A percentile compares a stretch with the other conserved stretches of the same genome.
Evolutionary conservation across 2,888 invertebrate species (phyloP).

Genomic region (Antheraea assamensis): DNA sequence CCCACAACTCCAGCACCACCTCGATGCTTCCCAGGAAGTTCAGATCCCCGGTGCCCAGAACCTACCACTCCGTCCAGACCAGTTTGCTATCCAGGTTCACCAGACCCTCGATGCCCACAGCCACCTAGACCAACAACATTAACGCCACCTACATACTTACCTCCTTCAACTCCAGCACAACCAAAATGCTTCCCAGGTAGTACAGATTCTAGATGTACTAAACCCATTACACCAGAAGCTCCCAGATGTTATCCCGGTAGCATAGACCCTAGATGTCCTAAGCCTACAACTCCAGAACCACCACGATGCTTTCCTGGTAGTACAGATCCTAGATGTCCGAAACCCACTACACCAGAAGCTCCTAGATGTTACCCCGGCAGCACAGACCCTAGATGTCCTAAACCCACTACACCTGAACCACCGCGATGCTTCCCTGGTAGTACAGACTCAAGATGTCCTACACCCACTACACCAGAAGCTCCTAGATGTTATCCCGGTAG

Average conservation of each 20-base stretch:
- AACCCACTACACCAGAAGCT: conserved; percentile 39
- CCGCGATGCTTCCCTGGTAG: conserved; percentile 54
- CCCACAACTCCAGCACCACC: conserved; percentile 33
- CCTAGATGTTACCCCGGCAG: conserved; percentile 52
- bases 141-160: conserved; percentile 47
- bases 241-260: conserved; percentile 52
- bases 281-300: conserved; percentile 44
- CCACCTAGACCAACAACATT: conserved; percentile 44
- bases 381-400: conserved; percentile 45
- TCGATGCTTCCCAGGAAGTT: conserved; percentile 35
- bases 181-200: conserved; percentile 45
- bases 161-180: conserved; percentile 39
- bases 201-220: conserved; percentile 51
- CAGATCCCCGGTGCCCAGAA: conserved; percentile 45
- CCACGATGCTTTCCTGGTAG: conserved; percentile 45
- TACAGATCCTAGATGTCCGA: conserved; percentile 51
- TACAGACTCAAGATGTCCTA: conserved; percentile 37
- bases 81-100: conserved; percentile 32
- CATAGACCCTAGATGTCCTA: conserved; percentile 45
- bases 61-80: conserved; percentile 33
- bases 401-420: conserved; percentile 44
- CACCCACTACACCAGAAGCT: conserved; percentile 33
- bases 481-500: conserved; percentile 24
- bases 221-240: conserved; percentile 39
- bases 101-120: conserved; percentile 31